phyloP scores from a whole-genome alignment of 2,888 invertebrate genomes.

The Congeria kusceri region DNA sequence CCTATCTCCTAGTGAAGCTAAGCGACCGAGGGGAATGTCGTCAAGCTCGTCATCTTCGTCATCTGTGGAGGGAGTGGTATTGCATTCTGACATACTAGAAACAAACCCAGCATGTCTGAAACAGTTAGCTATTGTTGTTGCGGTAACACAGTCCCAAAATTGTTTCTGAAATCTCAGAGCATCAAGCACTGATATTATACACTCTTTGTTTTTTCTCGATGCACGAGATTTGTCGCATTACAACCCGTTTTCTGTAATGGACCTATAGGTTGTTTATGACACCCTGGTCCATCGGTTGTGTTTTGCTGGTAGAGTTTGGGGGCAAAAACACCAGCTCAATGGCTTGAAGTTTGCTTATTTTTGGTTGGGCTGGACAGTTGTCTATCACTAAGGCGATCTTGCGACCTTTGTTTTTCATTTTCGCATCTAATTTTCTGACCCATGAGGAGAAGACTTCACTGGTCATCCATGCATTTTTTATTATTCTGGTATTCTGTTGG shows the following conservation, averaged over 20 bases:
- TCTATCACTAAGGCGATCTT: constrained; percentile 62
- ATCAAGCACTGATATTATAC: constrained; percentile 36
- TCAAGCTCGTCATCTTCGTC: too few relatives aligned
- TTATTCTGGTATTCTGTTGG: constrained; percentile 52
- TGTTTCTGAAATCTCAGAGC: constrained; percentile 43
- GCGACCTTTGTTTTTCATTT: constrained; percentile 34
- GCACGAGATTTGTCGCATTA: constrained; percentile 13
- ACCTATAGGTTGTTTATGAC: constrained; percentile 64
- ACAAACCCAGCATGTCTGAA: constrained; percentile 26
- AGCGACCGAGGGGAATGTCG: constrained; percentile 4
- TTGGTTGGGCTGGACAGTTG: constrained; percentile 68
- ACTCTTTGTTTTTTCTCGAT: constrained; percentile 31
- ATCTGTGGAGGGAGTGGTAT: too few relatives aligned
- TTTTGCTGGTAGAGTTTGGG: constrained; percentile 65
- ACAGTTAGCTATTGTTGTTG: constrained; percentile 29
- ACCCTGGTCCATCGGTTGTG: constrained; percentile 72
- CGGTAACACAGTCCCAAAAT: constrained; percentile 46
- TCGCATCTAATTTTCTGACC: constrained; percentile 54
- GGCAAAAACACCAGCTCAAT: constrained; percentile 66
- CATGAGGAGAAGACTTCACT: constrained; percentile 61
- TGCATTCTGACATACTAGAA: too few relatives aligned
- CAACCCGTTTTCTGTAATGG: constrained; percentile 53
- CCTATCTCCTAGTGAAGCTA: not conserved
- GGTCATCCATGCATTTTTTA: constrained; percentile 66
- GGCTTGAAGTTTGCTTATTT: constrained; percentile 43